Conservation (phyloP, 2,113 vertebrate genomes). For the Neopipo cinnamomea region DNA sequence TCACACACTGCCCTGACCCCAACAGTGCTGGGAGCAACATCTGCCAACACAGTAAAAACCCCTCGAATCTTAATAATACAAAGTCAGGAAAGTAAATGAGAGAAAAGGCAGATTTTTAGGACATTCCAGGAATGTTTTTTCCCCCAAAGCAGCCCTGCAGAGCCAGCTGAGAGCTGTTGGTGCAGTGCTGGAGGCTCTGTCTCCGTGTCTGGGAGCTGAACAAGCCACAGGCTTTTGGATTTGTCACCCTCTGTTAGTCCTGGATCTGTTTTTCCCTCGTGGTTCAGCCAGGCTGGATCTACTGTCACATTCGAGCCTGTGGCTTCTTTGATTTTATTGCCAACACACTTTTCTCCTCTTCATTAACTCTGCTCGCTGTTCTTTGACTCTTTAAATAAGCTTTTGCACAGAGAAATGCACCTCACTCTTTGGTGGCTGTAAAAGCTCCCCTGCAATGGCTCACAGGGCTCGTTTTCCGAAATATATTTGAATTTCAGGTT, state of each 20-base stretch:
- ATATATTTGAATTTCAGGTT: neutral
- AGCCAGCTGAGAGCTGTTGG: neutral
- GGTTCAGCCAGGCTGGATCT: neutral
- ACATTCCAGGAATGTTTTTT: neutral
- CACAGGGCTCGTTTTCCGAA: neutral
- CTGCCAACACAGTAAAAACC: neutral
- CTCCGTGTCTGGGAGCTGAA: neutral
- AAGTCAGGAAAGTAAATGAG: neutral
- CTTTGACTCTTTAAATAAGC: slow-evolving; percentile 5
- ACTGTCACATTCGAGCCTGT: neutral
- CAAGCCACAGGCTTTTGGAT: neutral
- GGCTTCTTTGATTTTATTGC: neutral
- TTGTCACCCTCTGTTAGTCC: neutral
- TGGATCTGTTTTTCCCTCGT: neutral
- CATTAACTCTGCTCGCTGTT: neutral
- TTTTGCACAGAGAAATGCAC: neutral
- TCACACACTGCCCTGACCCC: neutral
- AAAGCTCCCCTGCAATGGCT: neutral
- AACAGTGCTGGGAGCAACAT: neutral
- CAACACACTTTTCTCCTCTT: neutral
- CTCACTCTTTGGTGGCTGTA: neutral
- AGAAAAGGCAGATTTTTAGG: neutral
- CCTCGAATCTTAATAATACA: neutral
- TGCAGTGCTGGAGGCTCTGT: neutral
- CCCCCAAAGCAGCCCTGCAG: neutral